Evolutionary conservation across 1,140 invertebrate species (phyloP), one percentile per base, ranked within the genome.

Genomic region (Drosophila paulistorum): DNA sequence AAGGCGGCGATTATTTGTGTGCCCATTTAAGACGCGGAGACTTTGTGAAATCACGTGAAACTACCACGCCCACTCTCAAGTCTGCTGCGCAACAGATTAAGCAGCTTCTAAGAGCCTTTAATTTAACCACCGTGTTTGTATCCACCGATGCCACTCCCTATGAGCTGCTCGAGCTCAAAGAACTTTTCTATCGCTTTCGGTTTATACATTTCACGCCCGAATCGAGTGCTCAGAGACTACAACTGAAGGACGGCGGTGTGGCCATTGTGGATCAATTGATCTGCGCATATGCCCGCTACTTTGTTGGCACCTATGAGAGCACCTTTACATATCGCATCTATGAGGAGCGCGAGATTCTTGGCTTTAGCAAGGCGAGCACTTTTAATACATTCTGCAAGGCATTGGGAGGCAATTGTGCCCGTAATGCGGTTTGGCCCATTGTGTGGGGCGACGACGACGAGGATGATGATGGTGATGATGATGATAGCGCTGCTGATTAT

Each of bases 201-300:
- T 71, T 92, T 7, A 71, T 91, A 0, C 84, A 90, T 45, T 92
- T 92, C 57, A 67, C 67, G 3, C 78, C 91, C 5, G 90, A 91
- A 42, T 84, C 90, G n/a, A 75, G 77, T 14, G 63, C 39, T 7
- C 84, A 92, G 68, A 78, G 90, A n/a, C 79, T 92, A 7, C 92
- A 94, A 77, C 95, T 95, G 65, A 95, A 95, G 92, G 97, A 98
- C 92, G 98, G 98, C 17, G 97, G 96, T 13, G 92, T 97, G 42
- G 98, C 98, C 1, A 98, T 99, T 71, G 95, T 99, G 65, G 98
- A 99, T 92, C 98, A 99, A 93, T 97, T 98, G 80, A 96, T 99
- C 75, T 98, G 97, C 93, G 96, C 98, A 0, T 95, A 97, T 93
- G 95, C 97, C 5, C 94, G 94, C 94, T 95, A 89, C 95, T 96